Evolutionary conservation across 2,888 invertebrate species (phyloP), one percentile per base, ranked within the genome.

Genomic region (Coelinius sp.): DNA sequence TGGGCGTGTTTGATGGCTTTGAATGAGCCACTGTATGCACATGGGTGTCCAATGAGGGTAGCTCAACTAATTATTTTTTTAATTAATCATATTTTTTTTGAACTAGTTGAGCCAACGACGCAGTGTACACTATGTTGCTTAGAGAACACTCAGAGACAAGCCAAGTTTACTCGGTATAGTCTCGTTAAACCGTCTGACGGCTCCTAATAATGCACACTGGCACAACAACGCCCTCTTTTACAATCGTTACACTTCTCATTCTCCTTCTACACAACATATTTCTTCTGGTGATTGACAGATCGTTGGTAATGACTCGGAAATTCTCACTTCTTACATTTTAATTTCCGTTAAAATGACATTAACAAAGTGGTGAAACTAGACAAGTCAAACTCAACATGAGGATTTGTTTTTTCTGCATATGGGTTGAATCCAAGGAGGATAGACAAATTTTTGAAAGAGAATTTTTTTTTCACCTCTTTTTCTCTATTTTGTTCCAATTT

Each of bases 1-100:
- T 66, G 64, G 67, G 12, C 59, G 71, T 38, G 46, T 49, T 49
- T 49, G 41, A 25, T 65, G 41, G 22, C 24, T 22, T 38, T 63
- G 24, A 22, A 22, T 63, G 24, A 22, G 38, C 2, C 38, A 14
- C 38, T 41, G 24, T 41, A 22, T 24, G 52, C 52, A 25, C 24
- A 56, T 31, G 38, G 63, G 22, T 68, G 52, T 68, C 70, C 64
- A 65, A 44, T 59, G 25, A 14, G 70, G 73, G 69, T 66, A 76
- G 68, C 70, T 73, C 72, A 80, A 81, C 86, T 86, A 87, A 87
- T 87, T 84, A 85, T 83, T 82, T 85, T 85, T 86, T 87, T 86
- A 85, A 87, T 87, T 87, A 86, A 87, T 87, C 86, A 87, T 83
- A 83, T 80, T 83, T 83, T 84, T n/a, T 82, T 83, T 84, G 83